phyloP scores from a whole-genome alignment of 1,140 invertebrate genomes.

The Brachionus manjavacas region DNA sequence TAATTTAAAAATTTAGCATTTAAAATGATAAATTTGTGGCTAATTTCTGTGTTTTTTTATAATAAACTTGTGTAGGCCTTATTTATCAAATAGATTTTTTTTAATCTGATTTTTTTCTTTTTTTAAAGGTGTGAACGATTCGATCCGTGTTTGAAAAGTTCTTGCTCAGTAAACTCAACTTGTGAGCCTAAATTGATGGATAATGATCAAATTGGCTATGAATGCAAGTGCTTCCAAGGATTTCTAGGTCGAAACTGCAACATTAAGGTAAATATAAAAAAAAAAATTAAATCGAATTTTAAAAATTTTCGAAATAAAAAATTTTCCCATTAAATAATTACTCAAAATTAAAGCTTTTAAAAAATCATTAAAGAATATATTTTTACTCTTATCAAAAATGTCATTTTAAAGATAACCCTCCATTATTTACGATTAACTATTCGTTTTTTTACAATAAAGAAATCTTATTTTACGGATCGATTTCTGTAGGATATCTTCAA shows the following conservation, averaged over 20 bases:
- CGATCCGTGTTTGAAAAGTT: conserved; percentile 17
- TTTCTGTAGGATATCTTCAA: no score
- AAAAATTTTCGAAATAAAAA: no score
- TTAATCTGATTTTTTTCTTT: background rate
- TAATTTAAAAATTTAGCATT: background rate
- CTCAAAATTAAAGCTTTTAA: background rate
- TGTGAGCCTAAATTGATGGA: background rate
- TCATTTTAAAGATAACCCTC: no score
- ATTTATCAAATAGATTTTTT: background rate
- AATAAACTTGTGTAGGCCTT: background rate
- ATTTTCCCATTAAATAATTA: background rate
- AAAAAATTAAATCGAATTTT: no score
- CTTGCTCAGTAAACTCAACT: conserved; percentile 21
- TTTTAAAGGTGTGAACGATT: conserved; percentile 34
- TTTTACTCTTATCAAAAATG: no score
- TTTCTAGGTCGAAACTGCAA: conserved; percentile 44
- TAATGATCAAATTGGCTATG: conserved; percentile 4
- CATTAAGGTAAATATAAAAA: background rate
- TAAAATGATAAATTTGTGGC: background rate
- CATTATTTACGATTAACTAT: no score
- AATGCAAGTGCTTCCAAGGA: conserved; percentile 45
- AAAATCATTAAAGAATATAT: no score
- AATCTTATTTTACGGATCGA: no score
- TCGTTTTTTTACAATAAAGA: no score
- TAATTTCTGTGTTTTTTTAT: background rate